Percentiles rank a stretch among this genome's conserved stretches.
Evolutionary conservation across 2,888 invertebrate genomes (phyloP).

Genomic region (Nomada flava): DNA sequence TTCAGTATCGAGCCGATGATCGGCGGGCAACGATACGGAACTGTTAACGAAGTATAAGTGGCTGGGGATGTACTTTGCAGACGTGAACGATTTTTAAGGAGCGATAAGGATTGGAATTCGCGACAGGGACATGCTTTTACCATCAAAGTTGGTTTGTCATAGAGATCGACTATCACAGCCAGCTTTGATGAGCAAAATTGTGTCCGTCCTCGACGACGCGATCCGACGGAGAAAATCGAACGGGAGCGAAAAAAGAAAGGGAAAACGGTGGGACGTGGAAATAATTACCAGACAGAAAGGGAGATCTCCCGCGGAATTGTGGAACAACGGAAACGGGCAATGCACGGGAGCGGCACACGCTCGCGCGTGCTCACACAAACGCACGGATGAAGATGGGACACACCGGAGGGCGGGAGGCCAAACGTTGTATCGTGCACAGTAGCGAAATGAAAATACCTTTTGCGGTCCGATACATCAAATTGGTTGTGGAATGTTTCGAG

Average conservation of each 20-base stretch:
- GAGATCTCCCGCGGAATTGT: slow-evolving; percentile 28
- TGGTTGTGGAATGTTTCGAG: slow-evolving; percentile 92
- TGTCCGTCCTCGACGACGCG: slow-evolving; percentile 81
- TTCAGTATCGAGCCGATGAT: no score
- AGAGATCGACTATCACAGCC: slow-evolving; percentile 95
- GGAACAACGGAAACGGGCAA: slow-evolving; percentile 10
- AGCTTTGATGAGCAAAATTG: slow-evolving; percentile 96
- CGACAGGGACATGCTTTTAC: slow-evolving; percentile 85
- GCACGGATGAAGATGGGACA: background rate
- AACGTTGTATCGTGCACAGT: slow-evolving; percentile 10
- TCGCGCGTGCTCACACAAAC: background rate
- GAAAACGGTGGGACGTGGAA: slow-evolving; percentile 37
- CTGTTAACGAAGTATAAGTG: no score
- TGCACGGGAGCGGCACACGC: background rate
- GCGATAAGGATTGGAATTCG: background rate
- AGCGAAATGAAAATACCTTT: slow-evolving; percentile 71
- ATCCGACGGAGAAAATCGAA: slow-evolving; percentile 40
- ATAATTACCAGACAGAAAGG: slow-evolving; percentile 45
- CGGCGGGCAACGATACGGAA: no score
- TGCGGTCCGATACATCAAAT: slow-evolving; percentile 92
- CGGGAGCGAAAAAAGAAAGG: background rate
- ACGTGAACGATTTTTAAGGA: background rate
- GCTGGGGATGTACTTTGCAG: no score
- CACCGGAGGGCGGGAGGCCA: background rate
- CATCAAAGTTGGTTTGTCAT: slow-evolving; percentile 94